phyloP scores from a whole-genome alignment of 2,113 vertebrate species.

The Coracopsis vasa region DNA sequence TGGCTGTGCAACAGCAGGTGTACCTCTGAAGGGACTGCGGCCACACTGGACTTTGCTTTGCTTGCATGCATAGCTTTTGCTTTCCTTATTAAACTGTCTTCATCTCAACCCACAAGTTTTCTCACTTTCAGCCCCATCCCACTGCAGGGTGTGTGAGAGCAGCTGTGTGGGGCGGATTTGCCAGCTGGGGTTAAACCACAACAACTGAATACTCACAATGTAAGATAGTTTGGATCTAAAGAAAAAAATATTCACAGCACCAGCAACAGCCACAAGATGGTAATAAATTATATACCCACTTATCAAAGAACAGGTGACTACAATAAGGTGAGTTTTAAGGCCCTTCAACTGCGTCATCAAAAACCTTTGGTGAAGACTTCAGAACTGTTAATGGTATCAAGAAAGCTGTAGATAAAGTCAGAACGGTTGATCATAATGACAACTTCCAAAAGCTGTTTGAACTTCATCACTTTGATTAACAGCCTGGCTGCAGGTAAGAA shows the following conservation, averaged over 20 bases:
- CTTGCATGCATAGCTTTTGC: neutral
- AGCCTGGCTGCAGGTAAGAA: neutral
- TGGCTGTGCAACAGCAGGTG: neutral
- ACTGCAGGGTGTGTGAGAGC: neutral
- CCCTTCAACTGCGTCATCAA: neutral
- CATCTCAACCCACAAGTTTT: neutral
- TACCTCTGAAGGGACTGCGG: neutral
- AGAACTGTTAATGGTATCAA: neutral
- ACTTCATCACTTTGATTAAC: neutral
- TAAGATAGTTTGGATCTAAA: neutral
- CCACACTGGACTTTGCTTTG: neutral
- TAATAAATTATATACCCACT: neutral
- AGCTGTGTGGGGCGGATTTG: neutral
- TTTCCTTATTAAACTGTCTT: neutral
- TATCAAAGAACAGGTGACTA: neutral
- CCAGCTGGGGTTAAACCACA: neutral
- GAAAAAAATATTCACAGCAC: neutral
- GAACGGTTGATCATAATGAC: neutral
- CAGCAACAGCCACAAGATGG: neutral
- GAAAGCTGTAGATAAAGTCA: neutral
- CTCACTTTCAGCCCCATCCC: neutral
- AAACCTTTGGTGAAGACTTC: neutral
- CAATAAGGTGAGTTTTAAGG: neutral
- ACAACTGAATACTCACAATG: neutral
- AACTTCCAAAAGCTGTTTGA: neutral